Evolutionary conservation across 2,888 invertebrate species (phyloP).

Genomic region (Colletes collaris): DNA sequence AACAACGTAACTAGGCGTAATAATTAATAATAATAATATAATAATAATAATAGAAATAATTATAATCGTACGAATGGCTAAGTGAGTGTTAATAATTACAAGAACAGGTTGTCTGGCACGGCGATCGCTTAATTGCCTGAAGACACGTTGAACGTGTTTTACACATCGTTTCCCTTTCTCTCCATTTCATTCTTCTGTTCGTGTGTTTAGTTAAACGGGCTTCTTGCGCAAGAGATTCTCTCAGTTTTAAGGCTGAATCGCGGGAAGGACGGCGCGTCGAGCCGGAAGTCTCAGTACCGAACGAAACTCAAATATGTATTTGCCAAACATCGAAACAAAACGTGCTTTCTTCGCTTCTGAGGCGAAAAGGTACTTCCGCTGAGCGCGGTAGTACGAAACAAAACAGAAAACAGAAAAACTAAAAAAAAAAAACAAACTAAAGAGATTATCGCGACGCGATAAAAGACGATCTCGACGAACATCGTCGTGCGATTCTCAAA

Average conservation of each 20-base stretch:
- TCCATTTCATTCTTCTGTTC: constrained; percentile 15
- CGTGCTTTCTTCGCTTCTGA: no score
- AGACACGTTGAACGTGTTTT: constrained; percentile 60
- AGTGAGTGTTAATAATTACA: constrained; percentile 78
- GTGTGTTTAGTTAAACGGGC: constrained; percentile 36
- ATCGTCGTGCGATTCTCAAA: no score
- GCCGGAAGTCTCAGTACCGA: constrained; percentile 28
- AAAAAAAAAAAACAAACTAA: neutral
- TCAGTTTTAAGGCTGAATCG: constrained; percentile 67
- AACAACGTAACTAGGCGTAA: constrained; percentile 81
- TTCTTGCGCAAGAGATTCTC: constrained; percentile 63
- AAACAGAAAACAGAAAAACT: neutral
- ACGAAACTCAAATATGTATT: neutral
- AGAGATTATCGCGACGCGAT: neutral
- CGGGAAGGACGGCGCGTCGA: constrained; percentile 51
- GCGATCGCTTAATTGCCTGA: constrained; percentile 65
- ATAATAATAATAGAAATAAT: constrained; percentile 68
- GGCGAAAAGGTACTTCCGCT: no score
- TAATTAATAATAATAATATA: constrained; percentile 74
- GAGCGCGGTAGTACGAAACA: no score
- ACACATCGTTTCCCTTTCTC: constrained; percentile 43
- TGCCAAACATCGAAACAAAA: neutral
- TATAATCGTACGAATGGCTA: constrained; percentile 75
- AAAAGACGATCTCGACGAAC: neutral
- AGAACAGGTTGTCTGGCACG: constrained; percentile 74